These are phyloP conservation scores for Pseudanteris insignis DNA, from an alignment of 2,888 invertebrate species.

Conservation along the genomic window DNA sequence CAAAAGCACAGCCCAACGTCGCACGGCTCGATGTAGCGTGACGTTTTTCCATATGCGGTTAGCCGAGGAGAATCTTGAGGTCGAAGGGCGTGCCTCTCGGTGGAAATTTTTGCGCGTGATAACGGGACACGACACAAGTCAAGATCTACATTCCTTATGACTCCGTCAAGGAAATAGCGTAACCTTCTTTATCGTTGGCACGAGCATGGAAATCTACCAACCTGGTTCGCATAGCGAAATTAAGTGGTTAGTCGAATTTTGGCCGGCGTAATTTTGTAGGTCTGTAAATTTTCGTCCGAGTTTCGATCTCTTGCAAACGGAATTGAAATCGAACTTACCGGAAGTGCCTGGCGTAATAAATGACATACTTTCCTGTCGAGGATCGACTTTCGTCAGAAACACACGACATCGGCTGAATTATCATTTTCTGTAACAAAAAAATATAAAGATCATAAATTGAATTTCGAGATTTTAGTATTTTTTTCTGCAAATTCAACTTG, in stretches of 20 bases:
- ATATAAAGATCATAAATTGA: too few relatives aligned
- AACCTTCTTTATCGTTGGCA: constrained; percentile 11
- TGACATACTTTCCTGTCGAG: too few relatives aligned
- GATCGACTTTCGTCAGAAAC: too few relatives aligned
- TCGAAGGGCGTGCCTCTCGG: constrained; percentile 34
- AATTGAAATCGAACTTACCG: too few relatives aligned
- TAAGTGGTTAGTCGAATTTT: too few relatives aligned
- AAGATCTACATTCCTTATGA: constrained; percentile 18
- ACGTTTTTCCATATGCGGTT: constrained; percentile 24
- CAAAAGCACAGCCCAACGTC: constrained; percentile 14
- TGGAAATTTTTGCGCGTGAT: constrained; percentile 18
- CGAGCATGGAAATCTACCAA: constrained; percentile 7
- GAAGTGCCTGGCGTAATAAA: too few relatives aligned
- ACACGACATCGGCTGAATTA: too few relatives aligned
- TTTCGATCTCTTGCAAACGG: neutral
- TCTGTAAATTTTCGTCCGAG: neutral
- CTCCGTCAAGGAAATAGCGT: constrained; percentile 14
- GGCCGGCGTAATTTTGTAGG: too few relatives aligned
- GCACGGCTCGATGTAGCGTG: constrained; percentile 23
- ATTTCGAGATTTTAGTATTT: too few relatives aligned
- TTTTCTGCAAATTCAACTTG: too few relatives aligned
- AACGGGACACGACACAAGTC: constrained; percentile 22
- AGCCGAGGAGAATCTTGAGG: constrained; percentile 24
- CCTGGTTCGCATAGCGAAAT: constrained; percentile 7
- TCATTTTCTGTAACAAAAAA: too few relatives aligned